Evolutionary conservation across 2,797 vertebrate species (phyloP), one percentile per base, ranked within the genome.

Genomic region (Sandelia bainsii): DNA sequence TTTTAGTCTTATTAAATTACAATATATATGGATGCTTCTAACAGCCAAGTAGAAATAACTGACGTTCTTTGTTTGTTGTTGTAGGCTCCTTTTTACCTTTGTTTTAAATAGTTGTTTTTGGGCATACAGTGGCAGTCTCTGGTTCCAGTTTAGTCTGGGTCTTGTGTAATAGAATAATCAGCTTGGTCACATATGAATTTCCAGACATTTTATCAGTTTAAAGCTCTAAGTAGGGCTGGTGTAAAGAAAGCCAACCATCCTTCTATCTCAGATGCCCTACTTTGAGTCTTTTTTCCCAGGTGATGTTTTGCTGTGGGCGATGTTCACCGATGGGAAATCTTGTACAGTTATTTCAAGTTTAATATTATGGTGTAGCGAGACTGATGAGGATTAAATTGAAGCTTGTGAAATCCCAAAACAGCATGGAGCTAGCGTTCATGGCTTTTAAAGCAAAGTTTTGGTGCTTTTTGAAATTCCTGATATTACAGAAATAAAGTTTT

Each of bases 261-360:
- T 63, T 14, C 9, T 10, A 17, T 39, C 8, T 34, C 16, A 45
- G 39, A 52, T 61, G 29, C 16, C 49, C 60, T 19, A 72, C 64
- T 57, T 56, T 52, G n/a, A 14, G 0, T 69, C 1, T 61, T 44
- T 49, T 14, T 25, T 37, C 19, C 42, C 25, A 29, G 13, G 3
- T 63, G 11, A 62, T 29, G 17, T 56, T 40, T 64, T 53, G 54
- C 69, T 69, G n/a, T 34, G 0, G 6, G 34, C 37, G 8, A 22
- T 23, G 23, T 37, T 62, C 52, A 42, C 48, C 10, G 3, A 19
- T 52, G 32, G 58, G 48, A 54, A 60, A 69, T 52, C 42, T 44
- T 59, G 13, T 57, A 29, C 40, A 62, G 52, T 39, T 58, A 50
- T 51, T 51, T 8, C 16, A 49, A 46, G 7, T 39, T 2, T 44